Percentiles rank a stretch among this genome's conserved stretches.
Conservation (phyloP, 2,113 vertebrate genomes). For the Willisornis vidua region DNA sequence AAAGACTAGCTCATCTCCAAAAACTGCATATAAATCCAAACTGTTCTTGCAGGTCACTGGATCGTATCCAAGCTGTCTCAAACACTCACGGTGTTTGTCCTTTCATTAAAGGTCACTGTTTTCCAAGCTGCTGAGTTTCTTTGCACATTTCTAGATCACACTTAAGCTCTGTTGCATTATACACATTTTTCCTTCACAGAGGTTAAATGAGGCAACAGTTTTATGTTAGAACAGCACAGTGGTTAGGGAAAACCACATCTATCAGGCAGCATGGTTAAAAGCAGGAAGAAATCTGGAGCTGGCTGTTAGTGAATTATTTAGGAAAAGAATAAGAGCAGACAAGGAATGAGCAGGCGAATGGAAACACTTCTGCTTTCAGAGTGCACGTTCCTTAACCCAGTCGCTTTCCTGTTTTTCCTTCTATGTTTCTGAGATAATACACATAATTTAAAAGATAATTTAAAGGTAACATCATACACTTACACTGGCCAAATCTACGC, state of each 20-base stretch:
- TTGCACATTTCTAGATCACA: slow-evolving; percentile 38
- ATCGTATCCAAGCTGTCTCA: slow-evolving; percentile 30
- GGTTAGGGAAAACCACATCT: slow-evolving; percentile 54
- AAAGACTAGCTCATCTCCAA: neutral
- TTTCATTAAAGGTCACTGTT: slow-evolving; percentile 39
- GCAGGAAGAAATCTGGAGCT: slow-evolving; percentile 45
- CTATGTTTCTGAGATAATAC: neutral
- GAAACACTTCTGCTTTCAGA: neutral
- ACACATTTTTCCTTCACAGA: slow-evolving; percentile 11
- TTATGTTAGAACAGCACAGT: neutral
- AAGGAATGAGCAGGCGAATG: neutral
- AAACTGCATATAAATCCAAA: slow-evolving; percentile 16
- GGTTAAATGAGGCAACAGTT: slow-evolving; percentile 55
- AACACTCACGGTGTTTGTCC: slow-evolving; percentile 17
- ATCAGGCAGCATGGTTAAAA: slow-evolving; percentile 49
- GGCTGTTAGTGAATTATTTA: slow-evolving; percentile 56
- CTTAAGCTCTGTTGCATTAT: slow-evolving; percentile 9
- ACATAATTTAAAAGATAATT: neutral
- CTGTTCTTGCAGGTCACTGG: slow-evolving; percentile 14
- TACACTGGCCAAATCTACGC: neutral
- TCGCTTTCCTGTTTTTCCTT: neutral
- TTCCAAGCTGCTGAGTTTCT: slow-evolving; percentile 41
- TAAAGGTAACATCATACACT: neutral
- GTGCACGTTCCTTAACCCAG: neutral
- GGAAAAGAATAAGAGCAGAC: neutral